Evolutionary conservation across 2,888 invertebrate species (phyloP).

Genomic region (Chloromyia formosa): DNA sequence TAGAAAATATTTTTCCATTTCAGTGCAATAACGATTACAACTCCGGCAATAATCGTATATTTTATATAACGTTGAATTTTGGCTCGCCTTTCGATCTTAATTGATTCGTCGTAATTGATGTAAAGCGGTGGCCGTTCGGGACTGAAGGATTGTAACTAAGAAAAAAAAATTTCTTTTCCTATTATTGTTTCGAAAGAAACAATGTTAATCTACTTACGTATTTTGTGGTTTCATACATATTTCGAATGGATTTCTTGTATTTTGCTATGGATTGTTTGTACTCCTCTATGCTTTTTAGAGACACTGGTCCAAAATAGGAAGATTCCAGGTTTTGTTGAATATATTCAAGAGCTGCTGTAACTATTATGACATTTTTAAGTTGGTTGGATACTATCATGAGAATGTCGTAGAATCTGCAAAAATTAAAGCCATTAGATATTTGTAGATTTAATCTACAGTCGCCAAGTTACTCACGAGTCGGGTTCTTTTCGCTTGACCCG

Average conservation of each 20-base stretch:
- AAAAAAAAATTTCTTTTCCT: too few species aligned
- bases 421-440: background rate
- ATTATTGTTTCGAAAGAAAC: background rate
- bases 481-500: constrained; percentile 51
- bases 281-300: background rate
- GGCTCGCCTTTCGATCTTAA: constrained; percentile 55
- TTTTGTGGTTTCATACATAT: constrained; percentile 57
- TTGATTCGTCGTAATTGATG: constrained; percentile 59
- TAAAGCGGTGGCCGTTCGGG: constrained; percentile 58
- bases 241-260: constrained; percentile 55
- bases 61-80: constrained; percentile 57
- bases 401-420: constrained; percentile 60
- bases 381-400: constrained; percentile 61
- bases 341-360: constrained; percentile 58
- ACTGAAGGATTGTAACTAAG: constrained; percentile 59
- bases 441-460: background rate
- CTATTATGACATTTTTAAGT: constrained; percentile 59
- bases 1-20: constrained; percentile 56
- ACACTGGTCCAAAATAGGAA: constrained; percentile 54
- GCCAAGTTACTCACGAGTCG: constrained; percentile 22
- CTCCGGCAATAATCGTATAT: constrained; percentile 59
- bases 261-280: constrained; percentile 53
- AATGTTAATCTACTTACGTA: constrained; percentile 56
- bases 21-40: constrained; percentile 59
- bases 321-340: constrained; percentile 53